Conservation (phyloP, 92 coral and sea anemone species). For the Blastomussa wellsi region DNA sequence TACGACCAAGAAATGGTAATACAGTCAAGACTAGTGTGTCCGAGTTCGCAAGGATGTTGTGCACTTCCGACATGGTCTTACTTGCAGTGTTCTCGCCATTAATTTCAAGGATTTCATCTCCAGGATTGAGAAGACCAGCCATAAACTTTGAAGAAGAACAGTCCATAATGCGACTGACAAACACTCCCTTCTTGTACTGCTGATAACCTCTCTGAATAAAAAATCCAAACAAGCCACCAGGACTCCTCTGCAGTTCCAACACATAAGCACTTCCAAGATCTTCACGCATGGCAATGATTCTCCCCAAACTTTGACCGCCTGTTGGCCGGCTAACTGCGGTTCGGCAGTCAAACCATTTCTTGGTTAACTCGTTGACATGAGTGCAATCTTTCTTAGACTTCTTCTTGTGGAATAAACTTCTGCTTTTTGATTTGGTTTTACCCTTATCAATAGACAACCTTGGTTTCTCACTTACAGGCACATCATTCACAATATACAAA, state of each 20-base stretch:
- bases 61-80: conserved; percentile 71
- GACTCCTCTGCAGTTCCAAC: conserved; percentile 81
- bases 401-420: conserved; percentile 47
- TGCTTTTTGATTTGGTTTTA: conserved; percentile 58
- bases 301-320: conserved; percentile 78
- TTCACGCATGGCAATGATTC: conserved; percentile 66
- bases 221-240: conserved; percentile 88
- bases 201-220: conserved; percentile 85
- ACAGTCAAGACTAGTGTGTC: conserved; percentile 80
- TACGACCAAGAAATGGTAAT: conserved; percentile 75
- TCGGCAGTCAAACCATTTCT: conserved; percentile 77
- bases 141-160: conserved; percentile 82
- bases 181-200: conserved; percentile 76
- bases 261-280: conserved; percentile 83
- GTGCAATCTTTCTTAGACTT: conserved; percentile 51
- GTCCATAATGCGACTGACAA: conserved; percentile 87
- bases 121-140: conserved; percentile 88
- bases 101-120: conserved; percentile 92
- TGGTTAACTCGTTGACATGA: conserved; percentile 74
- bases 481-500: conserved; percentile 86
- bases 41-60: conserved; percentile 80
- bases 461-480: conserved; percentile 71
- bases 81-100: conserved; percentile 65
- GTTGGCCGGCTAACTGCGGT: conserved; percentile 81
- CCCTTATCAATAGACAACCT: conserved; percentile 47